A percentile compares a stretch with the other conserved stretches of the same genome.
These are phyloP conservation scores for Meta bourneti DNA, from an alignment of 2,888 invertebrate genomes.

Conservation along the genomic window DNA sequence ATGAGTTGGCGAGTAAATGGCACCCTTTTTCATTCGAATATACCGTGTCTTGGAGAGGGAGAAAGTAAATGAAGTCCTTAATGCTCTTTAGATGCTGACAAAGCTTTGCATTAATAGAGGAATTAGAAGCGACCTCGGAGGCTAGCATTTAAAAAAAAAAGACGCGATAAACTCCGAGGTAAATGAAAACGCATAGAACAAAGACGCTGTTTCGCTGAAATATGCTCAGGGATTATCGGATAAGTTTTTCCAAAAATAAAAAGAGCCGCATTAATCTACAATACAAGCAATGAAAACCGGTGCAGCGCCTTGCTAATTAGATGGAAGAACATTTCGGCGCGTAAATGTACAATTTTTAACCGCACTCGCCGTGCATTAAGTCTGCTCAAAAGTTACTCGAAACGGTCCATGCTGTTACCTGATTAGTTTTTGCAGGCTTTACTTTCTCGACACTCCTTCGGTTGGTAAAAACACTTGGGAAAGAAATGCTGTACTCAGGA, in stretches of 20 bases:
- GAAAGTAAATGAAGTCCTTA: conserved; percentile 69
- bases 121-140: conserved; percentile 41
- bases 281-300: conserved; percentile 25
- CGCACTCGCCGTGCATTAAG: neutral
- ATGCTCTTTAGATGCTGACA: conserved; percentile 68
- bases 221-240: conserved; percentile 31
- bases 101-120: conserved; percentile 58
- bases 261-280: conserved; percentile 16
- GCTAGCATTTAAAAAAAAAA: conserved; percentile 20
- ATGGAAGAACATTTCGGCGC: conserved; percentile 22
- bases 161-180: conserved; percentile 35
- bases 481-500: no score
- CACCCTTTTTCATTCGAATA: conserved; percentile 52
- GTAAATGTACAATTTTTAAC: conserved; percentile 14
- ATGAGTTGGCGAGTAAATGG: conserved; percentile 49
- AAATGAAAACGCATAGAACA: conserved; percentile 66
- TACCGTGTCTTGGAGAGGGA: conserved; percentile 30
- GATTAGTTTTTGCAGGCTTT: neutral
- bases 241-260: conserved; percentile 29
- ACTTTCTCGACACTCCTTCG: no score
- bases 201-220: conserved; percentile 22
- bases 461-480: no score
- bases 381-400: neutral
- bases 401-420: neutral
- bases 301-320: conserved; percentile 14